Conservation (phyloP, 1,140 invertebrate species). For the Amyelois transitella region DNA sequence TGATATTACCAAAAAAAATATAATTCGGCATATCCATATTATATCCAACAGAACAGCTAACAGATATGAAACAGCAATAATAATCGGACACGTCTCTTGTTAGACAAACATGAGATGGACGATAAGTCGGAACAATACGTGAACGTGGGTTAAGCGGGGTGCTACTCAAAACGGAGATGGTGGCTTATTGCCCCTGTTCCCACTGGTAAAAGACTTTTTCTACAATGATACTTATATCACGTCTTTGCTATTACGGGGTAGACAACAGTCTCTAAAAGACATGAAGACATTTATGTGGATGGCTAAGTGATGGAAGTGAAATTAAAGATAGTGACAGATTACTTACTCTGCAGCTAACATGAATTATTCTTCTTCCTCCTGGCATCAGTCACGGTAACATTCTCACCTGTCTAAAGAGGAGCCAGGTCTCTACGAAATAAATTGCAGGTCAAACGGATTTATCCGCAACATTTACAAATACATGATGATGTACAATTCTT, state of each 20-base stretch:
- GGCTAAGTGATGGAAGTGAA: no score
- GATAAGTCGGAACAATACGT: slow-evolving; percentile 53
- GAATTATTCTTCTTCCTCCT: no score
- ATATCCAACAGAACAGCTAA: neutral
- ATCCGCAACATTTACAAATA: neutral
- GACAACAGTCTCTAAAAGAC: no score
- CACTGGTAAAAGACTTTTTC: slow-evolving; percentile 11
- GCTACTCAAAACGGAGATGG: slow-evolving; percentile 2
- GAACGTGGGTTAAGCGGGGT: slow-evolving; percentile 50
- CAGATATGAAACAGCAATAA: slow-evolving; percentile 61
- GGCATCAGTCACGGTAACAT: no score
- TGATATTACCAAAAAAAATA: no score
- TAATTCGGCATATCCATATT: neutral
- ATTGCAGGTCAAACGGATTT: slow-evolving; percentile 28
- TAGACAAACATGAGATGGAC: slow-evolving; percentile 63
- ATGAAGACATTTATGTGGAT: no score
- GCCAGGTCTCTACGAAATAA: neutral
- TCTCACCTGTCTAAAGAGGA: no score
- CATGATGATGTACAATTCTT: neutral
- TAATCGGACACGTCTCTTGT: slow-evolving; percentile 71
- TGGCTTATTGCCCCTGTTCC: neutral
- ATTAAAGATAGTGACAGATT: no score
- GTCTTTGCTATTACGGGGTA: no score
- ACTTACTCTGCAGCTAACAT: no score
- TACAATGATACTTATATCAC: no score